Evolutionary conservation across 2,888 invertebrate genomes (phyloP), one percentile per base, ranked within the genome.

Genomic region (Meloe dianella): DNA sequence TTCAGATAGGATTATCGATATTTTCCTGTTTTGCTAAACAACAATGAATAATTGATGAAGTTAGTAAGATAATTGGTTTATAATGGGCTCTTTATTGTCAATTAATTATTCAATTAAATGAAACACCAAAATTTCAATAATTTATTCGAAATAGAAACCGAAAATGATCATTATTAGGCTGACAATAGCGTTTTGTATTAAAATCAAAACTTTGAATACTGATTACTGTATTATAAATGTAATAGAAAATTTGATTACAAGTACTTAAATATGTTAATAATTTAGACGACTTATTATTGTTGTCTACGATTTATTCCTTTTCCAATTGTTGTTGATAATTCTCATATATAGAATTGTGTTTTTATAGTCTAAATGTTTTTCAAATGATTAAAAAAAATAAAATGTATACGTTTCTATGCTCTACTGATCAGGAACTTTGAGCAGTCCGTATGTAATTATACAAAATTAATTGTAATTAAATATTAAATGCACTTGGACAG

Each of bases 381-480:
- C 72, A 75, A 74, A 77, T 74, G 70, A 71, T 75, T 74, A 73
- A 75, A 73, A 41, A 41, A 77, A 77, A 75, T 75, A 77, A 78
- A 51, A 75, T 74, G 75, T 71, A 71, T 73, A 76, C 69, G 69
- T 65, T 76, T 66, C 73, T 73, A 78, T 71, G 78, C 78, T 78
- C 77, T 73, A 72, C 65, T 74, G 77, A 71, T 71, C 70, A 69
- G 74, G 76, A 75, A 77, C 74, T 76, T 74, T 74, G 74, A 75
- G 73, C 71, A 73, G 69, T 73, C 70, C 69, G 71, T 68, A 70
- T 70, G 66, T 77, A 77, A 78, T 77, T 77, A 75, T 60, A 74
- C 74, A 66, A 75, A 78, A 76, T 78, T 78, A 77, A 78, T 78
- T 74, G 75, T 76, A 75, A 77, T 77, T 77, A 75, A 76, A 75